These are phyloP conservation scores for Parazoanthus darwini DNA, from an alignment of 92 coral and sea anemone species.

Conservation along the genomic window DNA sequence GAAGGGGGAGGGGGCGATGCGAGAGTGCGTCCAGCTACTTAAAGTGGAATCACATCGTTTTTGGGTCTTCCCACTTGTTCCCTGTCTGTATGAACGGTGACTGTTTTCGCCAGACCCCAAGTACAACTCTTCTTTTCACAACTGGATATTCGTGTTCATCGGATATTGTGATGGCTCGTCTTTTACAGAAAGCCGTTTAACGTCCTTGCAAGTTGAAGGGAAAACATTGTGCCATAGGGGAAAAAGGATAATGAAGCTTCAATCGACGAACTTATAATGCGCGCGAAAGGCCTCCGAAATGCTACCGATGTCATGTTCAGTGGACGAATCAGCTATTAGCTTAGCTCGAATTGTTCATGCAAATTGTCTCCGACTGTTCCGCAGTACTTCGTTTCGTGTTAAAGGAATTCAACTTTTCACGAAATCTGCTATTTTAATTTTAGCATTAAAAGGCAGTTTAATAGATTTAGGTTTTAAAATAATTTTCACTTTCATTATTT, in stretches of 20 bases:
- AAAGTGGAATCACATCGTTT: too few species aligned
- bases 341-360: too few species aligned
- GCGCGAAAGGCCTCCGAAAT: slow-evolving; percentile 24
- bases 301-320: slow-evolving; percentile 52
- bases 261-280: slow-evolving; percentile 38
- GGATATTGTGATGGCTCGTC: background rate
- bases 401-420: too few species aligned
- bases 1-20: slow-evolving; percentile 45
- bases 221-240: slow-evolving; percentile 42
- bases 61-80: slow-evolving; percentile 21
- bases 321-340: background rate
- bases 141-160: slow-evolving; percentile 1
- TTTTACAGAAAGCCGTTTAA: slow-evolving; percentile 32
- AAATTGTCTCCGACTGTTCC: slow-evolving; percentile 12
- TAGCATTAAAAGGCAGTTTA: too few species aligned
- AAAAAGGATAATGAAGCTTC: slow-evolving; percentile 24
- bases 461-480: too few species aligned
- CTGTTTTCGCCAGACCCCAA: background rate
- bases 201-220: slow-evolving; percentile 25
- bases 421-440: too few species aligned
- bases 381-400: background rate
- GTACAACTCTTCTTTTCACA: slow-evolving; percentile 31
- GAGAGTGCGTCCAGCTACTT: slow-evolving; percentile 10
- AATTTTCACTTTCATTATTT: too few species aligned
- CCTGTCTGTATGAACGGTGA: background rate